phyloP scores from a whole-genome alignment of 2,797 vertebrate genomes.

The Mallotus villosus region DNA sequence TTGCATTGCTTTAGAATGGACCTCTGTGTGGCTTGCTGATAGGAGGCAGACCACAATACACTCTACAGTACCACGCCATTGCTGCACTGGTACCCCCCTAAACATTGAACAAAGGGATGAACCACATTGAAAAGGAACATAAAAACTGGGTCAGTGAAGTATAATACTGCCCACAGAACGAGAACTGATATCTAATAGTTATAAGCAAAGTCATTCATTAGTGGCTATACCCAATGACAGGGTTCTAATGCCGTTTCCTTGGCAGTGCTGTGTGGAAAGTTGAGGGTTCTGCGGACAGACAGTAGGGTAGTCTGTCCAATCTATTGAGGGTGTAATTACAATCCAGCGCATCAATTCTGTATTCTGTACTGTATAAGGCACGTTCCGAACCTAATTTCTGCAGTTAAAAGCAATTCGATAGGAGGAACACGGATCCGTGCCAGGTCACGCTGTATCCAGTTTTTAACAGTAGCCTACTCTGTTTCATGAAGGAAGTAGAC shows the following conservation, averaged over 20 bases:
- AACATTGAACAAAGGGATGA: too few species aligned
- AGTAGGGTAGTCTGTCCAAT: not conserved
- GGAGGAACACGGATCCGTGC: not conserved
- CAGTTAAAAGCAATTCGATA: not conserved
- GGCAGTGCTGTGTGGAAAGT: not conserved
- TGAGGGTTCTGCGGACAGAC: not conserved
- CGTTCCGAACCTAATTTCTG: not conserved
- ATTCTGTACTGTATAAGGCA: not conserved
- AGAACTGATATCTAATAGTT: too few species aligned
- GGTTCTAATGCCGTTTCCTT: not conserved
- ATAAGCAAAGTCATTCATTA: not conserved
- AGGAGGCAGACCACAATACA: not conserved
- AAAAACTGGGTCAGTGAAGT: not conserved
- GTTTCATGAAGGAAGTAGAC: not conserved
- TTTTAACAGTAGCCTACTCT: not conserved
- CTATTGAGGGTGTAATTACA: constrained; percentile 1
- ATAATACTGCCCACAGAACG: not conserved
- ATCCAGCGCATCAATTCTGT: not conserved
- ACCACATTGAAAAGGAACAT: too few species aligned
- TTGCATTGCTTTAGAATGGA: constrained; percentile 5
- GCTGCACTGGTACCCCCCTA: too few species aligned
- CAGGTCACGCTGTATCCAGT: not conserved
- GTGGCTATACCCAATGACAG: not conserved
- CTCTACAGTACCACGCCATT: not conserved
- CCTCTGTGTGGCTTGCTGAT: not conserved